Percentiles rank a stretch among this genome's conserved stretches.
These are phyloP conservation scores for Microctenopoma steveboyesi DNA, from an alignment of 2,797 vertebrate species.

Conservation along the genomic window DNA sequence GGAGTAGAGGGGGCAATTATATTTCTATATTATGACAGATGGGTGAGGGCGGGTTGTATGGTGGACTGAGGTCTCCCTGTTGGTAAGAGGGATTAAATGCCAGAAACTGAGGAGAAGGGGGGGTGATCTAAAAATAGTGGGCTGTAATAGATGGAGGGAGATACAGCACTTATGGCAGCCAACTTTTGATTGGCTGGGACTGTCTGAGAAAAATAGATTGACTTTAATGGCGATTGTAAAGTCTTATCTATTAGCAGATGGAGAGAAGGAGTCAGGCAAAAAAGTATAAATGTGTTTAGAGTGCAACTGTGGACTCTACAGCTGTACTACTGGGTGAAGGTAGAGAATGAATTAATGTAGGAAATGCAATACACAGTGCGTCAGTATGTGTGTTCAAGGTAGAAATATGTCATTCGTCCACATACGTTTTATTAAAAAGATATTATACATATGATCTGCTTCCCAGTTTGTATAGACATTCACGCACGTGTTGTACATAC, in stretches of 20 bases:
- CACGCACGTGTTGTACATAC: not conserved
- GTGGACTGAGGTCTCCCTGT: constrained; percentile 23
- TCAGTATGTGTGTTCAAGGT: not conserved
- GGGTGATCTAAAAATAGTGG: constrained; percentile 16
- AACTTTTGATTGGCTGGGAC: constrained; percentile 70
- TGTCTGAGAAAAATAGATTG: constrained; percentile 78
- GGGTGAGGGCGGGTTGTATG: constrained; percentile 26
- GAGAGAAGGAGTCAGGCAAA: constrained; percentile 66
- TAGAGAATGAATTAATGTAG: constrained; percentile 7
- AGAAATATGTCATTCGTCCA: not conserved
- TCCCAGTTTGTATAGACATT: not conserved
- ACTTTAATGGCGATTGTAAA: constrained; percentile 77
- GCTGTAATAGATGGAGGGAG: constrained; percentile 21
- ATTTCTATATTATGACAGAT: constrained; percentile 55
- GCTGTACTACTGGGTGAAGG: constrained; percentile 13
- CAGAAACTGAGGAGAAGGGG: constrained; percentile 27
- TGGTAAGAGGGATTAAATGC: constrained; percentile 55
- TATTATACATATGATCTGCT: not conserved
- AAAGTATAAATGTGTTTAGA: constrained; percentile 30
- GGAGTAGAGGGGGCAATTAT: constrained; percentile 42
- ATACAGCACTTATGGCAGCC: constrained; percentile 46
- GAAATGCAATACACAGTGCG: constrained; percentile 10
- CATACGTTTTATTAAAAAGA: not conserved
- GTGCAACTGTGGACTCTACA: constrained; percentile 16
- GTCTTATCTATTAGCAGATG: constrained; percentile 78